Evolutionary conservation across 1,140 invertebrate genomes (phyloP).

Genomic region (Eubasilissa regina): DNA sequence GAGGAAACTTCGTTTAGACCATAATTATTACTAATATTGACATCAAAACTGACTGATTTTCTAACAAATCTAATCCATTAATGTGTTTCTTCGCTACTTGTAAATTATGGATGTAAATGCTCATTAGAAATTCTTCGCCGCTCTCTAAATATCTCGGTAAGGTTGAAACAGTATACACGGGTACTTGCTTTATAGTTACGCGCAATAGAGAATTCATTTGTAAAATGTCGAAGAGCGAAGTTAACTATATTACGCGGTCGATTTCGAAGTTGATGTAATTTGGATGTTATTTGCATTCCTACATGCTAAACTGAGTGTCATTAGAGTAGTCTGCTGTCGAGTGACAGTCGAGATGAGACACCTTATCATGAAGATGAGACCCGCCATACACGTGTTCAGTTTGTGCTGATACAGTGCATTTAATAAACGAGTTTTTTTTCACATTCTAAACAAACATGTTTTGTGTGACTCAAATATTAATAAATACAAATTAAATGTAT

Average conservation of each 20-base stretch:
- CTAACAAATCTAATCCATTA: too few relatives aligned
- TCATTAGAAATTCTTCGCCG: background rate
- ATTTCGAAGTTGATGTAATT: slow-evolving; percentile 34
- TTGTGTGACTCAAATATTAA: too few relatives aligned
- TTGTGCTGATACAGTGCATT: too few relatives aligned
- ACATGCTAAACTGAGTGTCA: slow-evolving; percentile 10
- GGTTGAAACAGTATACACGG: background rate
- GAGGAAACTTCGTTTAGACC: too few relatives aligned
- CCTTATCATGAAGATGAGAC: background rate
- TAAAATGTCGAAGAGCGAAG: slow-evolving; percentile 1
- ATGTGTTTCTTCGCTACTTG: too few relatives aligned
- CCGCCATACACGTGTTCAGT: background rate
- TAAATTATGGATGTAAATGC: too few relatives aligned
- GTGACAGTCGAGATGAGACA: background rate
- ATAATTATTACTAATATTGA: too few relatives aligned
- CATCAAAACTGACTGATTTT: too few relatives aligned
- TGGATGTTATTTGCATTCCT: slow-evolving; percentile 19
- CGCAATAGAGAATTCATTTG: slow-evolving; percentile 13
- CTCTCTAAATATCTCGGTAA: background rate
- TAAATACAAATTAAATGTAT: too few relatives aligned
- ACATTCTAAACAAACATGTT: too few relatives aligned
- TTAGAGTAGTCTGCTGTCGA: background rate
- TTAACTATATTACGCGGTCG: background rate
- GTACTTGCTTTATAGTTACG: too few relatives aligned
- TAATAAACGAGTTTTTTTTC: too few relatives aligned